These are phyloP conservation scores for Cynaeus angustus DNA, from an alignment of 2,888 invertebrate genomes.

Conservation along the genomic window DNA sequence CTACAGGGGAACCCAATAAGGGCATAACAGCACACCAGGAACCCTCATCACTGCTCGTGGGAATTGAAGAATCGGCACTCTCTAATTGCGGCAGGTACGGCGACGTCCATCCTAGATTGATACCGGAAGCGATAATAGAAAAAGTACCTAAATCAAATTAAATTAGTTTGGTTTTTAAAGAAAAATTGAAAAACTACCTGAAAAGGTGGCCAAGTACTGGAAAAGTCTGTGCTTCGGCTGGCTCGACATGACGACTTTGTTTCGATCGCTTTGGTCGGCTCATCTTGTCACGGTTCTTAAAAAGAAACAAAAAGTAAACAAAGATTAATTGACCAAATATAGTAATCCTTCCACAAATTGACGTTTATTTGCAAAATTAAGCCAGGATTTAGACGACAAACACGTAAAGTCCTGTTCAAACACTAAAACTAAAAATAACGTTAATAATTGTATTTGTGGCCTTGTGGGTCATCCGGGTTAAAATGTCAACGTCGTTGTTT, in stretches of 20 bases:
- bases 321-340: slow-evolving; percentile 24
- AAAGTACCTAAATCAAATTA: slow-evolving; percentile 61
- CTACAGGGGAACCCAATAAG: slow-evolving; percentile 78
- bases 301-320: slow-evolving; percentile 35
- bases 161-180: slow-evolving; percentile 37
- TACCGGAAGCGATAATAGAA: slow-evolving; percentile 63
- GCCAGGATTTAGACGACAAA: slow-evolving; percentile 31
- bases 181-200: slow-evolving; percentile 58
- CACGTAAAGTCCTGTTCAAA: slow-evolving; percentile 19
- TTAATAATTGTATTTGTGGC: slow-evolving; percentile 15
- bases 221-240: slow-evolving; percentile 54
- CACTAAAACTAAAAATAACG: slow-evolving; percentile 21
- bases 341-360: slow-evolving; percentile 30
- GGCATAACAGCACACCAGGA: slow-evolving; percentile 80
- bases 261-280: slow-evolving; percentile 1
- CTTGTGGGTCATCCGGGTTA: slow-evolving; percentile 25
- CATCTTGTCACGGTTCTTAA: not conserved
- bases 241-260: slow-evolving; percentile 15
- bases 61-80: slow-evolving; percentile 72
- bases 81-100: slow-evolving; percentile 74
- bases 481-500: slow-evolving; percentile 13
- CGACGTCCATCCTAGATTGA: slow-evolving; percentile 75
- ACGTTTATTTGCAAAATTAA: slow-evolving; percentile 38
- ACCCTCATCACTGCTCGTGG: slow-evolving; percentile 73
- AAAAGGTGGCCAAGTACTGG: slow-evolving; percentile 65